These are phyloP conservation scores for Cylloceria caligata DNA, from an alignment of 2,888 invertebrate species.

Conservation along the genomic window DNA sequence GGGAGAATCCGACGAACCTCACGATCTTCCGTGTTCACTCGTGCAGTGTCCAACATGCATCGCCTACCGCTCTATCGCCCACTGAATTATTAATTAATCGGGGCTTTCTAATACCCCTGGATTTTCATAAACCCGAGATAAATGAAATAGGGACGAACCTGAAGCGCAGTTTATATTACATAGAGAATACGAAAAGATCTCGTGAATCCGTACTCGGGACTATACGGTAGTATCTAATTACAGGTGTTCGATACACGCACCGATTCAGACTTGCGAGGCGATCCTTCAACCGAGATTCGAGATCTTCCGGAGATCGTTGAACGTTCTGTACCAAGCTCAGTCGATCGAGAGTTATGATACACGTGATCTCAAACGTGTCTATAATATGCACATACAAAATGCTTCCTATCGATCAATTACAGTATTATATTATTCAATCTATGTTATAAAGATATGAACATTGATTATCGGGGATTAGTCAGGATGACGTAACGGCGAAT, in stretches of 20 bases:
- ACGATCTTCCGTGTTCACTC: slow-evolving; percentile 30
- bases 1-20: slow-evolving; percentile 54
- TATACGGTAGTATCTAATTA: slow-evolving; percentile 52
- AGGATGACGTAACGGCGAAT: slow-evolving; percentile 64
- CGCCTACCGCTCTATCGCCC: slow-evolving; percentile 6
- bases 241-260: slow-evolving; percentile 50
- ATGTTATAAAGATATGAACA: slow-evolving; percentile 65
- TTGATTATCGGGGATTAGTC: slow-evolving; percentile 69
- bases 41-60: slow-evolving; percentile 6
- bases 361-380: slow-evolving; percentile 37
- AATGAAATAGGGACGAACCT: slow-evolving; percentile 19
- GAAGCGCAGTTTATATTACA: neutral
- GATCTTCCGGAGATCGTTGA: slow-evolving; percentile 35
- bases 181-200: slow-evolving; percentile 11
- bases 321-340: slow-evolving; percentile 32
- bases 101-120: slow-evolving; percentile 54
- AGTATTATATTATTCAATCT: slow-evolving; percentile 65
- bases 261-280: slow-evolving; percentile 25
- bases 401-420: slow-evolving; percentile 64
- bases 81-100: slow-evolving; percentile 50
- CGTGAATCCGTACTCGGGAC: slow-evolving; percentile 31
- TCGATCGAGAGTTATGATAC: slow-evolving; percentile 41
- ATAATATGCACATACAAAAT: slow-evolving; percentile 16
- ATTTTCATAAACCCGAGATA: slow-evolving; percentile 25
- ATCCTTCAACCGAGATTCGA: slow-evolving; percentile 43